Conservation (phyloP, 2,888 invertebrate species). For the Mythimna loreyi region DNA sequence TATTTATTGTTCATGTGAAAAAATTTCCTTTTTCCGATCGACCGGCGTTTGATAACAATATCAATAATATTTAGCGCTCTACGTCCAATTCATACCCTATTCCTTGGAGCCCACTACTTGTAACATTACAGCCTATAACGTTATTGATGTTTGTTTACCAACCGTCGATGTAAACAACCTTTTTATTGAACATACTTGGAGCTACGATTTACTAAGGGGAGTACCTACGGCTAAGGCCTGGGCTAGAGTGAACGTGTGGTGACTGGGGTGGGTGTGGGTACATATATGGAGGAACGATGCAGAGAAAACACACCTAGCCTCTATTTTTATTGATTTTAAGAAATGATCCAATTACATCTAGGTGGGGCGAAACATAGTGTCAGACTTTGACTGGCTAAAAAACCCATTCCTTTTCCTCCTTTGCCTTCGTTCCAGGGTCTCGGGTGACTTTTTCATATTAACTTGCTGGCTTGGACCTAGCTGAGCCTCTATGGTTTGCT, state of each 20-base stretch:
- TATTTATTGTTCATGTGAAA: not conserved
- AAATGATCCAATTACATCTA: too few species aligned
- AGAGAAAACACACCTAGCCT: too few species aligned
- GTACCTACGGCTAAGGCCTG: not conserved
- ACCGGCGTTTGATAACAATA: too few species aligned
- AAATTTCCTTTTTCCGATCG: not conserved
- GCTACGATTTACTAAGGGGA: constrained; percentile 31
- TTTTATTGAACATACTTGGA: constrained; percentile 47
- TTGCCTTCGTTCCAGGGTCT: too few species aligned
- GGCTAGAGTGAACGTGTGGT: not conserved
- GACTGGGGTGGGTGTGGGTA: not conserved
- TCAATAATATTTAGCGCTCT: not conserved
- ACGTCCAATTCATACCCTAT: constrained; percentile 3
- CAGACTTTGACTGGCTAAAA: too few species aligned
- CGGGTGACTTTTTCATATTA: too few species aligned
- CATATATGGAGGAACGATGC: too few species aligned
- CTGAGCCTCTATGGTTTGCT: too few species aligned
- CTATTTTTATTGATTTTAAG: too few species aligned
- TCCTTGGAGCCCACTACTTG: constrained; percentile 12
- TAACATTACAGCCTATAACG: constrained; percentile 19
- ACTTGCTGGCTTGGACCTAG: too few species aligned
- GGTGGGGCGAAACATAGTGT: too few species aligned
- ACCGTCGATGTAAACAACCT: constrained; percentile 43
- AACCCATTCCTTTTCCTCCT: too few species aligned
- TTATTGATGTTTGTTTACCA: constrained; percentile 44